Percentiles rank a stretch among this genome's conserved stretches.
Conservation (phyloP, 92 coral and sea anemone species). For the Diadumene lineata region DNA sequence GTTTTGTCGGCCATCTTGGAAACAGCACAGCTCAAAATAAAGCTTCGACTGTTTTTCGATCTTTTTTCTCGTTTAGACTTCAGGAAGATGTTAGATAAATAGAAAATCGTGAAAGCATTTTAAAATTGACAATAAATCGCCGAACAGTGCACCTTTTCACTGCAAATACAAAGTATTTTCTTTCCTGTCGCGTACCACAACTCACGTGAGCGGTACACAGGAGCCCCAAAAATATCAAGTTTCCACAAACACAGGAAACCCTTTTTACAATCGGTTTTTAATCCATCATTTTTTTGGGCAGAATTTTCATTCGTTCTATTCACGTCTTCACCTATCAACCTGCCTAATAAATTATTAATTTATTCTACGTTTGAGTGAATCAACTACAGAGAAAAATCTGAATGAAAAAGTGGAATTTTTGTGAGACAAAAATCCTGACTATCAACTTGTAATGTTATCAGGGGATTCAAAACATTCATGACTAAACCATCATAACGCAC, state of each 20-base stretch:
- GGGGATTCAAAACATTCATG: too few species aligned
- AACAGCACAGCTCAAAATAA: background rate
- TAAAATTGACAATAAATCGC: background rate
- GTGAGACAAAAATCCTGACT: too few species aligned
- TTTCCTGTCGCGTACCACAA: background rate
- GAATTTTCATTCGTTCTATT: too few species aligned
- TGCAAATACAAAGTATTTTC: background rate
- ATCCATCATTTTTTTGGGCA: background rate
- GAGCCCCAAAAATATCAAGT: background rate
- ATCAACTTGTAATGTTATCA: too few species aligned
- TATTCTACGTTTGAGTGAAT: too few species aligned
- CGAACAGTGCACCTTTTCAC: background rate
- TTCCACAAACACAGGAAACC: background rate
- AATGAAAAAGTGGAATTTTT: too few species aligned
- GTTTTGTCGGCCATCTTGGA: conserved; percentile 26
- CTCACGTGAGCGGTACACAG: background rate
- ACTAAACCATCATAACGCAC: too few species aligned
- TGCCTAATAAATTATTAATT: too few species aligned
- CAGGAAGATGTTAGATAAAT: background rate
- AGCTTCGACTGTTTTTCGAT: background rate
- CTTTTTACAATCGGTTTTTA: too few species aligned
- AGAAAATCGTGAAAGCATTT: background rate
- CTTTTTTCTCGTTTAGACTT: background rate
- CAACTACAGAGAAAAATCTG: too few species aligned
- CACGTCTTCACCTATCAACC: too few species aligned